These are phyloP conservation scores for Aeoliscus strigatus DNA, from an alignment of 2,797 vertebrate genomes.

Conservation along the genomic window DNA sequence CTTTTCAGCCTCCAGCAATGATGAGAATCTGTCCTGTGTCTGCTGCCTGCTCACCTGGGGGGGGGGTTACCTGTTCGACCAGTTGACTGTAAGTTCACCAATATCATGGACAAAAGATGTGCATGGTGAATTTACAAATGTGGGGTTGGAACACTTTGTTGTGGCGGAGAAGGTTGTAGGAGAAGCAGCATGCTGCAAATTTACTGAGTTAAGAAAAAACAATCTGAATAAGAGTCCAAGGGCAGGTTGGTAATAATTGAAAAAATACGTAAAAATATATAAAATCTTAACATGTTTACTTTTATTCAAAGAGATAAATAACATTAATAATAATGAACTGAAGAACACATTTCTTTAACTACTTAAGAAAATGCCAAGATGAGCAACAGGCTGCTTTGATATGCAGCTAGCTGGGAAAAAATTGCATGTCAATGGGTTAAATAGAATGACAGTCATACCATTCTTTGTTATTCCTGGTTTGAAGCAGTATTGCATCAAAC, in stretches of 20 bases:
- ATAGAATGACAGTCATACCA: constrained; percentile 10
- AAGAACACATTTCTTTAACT: no score
- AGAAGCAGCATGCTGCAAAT: no score
- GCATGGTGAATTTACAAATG: background rate
- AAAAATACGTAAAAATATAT: no score
- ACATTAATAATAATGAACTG: no score
- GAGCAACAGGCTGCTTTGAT: constrained; percentile 2
- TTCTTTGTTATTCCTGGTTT: background rate
- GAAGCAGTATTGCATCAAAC: background rate
- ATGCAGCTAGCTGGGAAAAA: background rate
- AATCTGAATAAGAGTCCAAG: no score
- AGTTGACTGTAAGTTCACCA: constrained; percentile 15
- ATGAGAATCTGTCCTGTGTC: constrained; percentile 10
- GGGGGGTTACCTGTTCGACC: constrained; percentile 39
- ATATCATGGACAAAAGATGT: background rate
- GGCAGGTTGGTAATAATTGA: no score
- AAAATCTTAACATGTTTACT: no score
- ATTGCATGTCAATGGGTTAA: constrained; percentile 3
- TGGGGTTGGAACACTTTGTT: no score
- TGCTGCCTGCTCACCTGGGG: constrained; percentile 9
- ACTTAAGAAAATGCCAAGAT: background rate
- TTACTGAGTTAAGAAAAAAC: no score
- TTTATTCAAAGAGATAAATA: no score
- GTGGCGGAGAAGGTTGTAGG: no score
- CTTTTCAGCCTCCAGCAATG: constrained; percentile 16